A percentile compares a stretch with the other conserved stretches of the same genome.
Conservation (phyloP, 2,888 invertebrate species). For the Rhagophthalmus giganteus region DNA sequence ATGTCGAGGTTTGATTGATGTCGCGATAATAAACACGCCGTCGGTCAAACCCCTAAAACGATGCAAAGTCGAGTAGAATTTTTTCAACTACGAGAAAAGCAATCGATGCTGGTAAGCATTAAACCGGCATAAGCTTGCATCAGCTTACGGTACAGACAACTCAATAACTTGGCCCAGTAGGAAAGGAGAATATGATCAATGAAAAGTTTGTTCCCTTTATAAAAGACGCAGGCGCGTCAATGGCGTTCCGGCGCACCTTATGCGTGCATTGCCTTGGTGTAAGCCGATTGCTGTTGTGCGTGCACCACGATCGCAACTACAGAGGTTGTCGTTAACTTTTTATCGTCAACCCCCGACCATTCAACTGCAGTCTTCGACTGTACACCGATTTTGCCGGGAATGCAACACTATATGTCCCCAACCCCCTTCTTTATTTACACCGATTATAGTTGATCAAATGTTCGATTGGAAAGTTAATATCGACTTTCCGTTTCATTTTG, state of each 20-base stretch:
- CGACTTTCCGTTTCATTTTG: conserved; percentile 23
- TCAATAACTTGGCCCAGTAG: conserved; percentile 37
- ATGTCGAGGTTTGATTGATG: conserved; percentile 28
- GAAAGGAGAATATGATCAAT: conserved; percentile 44
- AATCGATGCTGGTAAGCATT: conserved; percentile 1
- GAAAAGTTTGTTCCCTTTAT: conserved; percentile 44
- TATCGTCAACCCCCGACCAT: conserved; percentile 36
- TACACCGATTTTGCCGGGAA: conserved; percentile 11
- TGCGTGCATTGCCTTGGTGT: conserved; percentile 40
- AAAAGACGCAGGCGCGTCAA: conserved; percentile 39
- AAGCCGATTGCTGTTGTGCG: conserved; percentile 29
- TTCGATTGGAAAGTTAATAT: conserved; percentile 26
- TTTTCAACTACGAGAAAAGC: conserved; percentile 2
- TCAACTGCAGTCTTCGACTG: conserved; percentile 22
- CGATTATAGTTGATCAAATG: too few species aligned
- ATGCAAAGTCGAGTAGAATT: conserved; percentile 1
- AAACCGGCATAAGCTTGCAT: conserved; percentile 5
- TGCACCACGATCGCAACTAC: conserved; percentile 18
- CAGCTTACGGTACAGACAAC: conserved; percentile 27
- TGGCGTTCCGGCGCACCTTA: conserved; percentile 35
- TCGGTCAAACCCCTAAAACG: background rate
- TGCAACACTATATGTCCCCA: conserved; percentile 7
- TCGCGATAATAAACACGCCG: conserved; percentile 25
- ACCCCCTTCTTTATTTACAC: too few species aligned
- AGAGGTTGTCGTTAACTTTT: conserved; percentile 35